These are phyloP conservation scores for Anarhynchus alexandrinus DNA, from an alignment of 2,113 vertebrate species.

Conservation along the genomic window DNA sequence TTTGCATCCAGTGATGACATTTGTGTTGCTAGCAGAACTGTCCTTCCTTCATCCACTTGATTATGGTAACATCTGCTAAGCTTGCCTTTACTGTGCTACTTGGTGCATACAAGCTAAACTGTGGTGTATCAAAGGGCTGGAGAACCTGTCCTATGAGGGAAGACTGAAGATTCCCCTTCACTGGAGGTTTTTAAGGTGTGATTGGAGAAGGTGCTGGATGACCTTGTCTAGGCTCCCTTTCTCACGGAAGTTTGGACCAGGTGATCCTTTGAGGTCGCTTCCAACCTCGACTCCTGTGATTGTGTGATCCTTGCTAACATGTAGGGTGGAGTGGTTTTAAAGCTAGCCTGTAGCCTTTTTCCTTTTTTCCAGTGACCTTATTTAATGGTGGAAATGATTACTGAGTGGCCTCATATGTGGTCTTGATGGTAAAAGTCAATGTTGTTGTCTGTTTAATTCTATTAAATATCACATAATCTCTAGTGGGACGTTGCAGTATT, in stretches of 20 bases:
- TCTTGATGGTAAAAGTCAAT: neutral
- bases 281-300: fast-evolving
- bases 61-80: neutral
- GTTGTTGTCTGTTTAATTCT: neutral
- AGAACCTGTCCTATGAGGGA: neutral
- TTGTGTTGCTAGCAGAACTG: neutral
- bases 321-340: neutral
- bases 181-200: neutral
- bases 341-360: neutral
- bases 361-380: neutral
- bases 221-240: neutral
- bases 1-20: neutral
- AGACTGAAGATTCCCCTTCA: neutral
- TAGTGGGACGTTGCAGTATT: neutral
- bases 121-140: neutral
- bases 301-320: neutral
- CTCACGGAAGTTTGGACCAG: neutral
- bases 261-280: neutral
- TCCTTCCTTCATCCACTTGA: neutral
- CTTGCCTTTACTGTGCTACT: neutral
- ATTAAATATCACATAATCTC: neutral
- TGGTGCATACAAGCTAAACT: neutral
- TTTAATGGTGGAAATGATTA: neutral
- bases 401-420: neutral
- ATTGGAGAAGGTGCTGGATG: neutral